These are phyloP conservation scores for Ornithorhynchus anatinus DNA, from an alignment of 2,113 vertebrate genomes.

Conservation along the genomic window DNA sequence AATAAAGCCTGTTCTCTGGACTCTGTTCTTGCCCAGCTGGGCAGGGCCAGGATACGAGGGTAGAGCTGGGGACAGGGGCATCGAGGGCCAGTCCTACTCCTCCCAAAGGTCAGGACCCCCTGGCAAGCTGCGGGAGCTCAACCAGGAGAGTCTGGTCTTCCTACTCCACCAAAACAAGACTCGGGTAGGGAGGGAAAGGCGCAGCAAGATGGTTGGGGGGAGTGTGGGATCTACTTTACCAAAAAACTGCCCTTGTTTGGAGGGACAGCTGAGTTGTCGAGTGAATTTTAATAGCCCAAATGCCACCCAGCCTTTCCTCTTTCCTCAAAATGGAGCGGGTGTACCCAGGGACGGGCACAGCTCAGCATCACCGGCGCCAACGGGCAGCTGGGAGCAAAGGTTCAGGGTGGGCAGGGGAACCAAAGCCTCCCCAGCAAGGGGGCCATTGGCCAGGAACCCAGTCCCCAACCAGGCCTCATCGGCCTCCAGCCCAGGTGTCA, in stretches of 20 bases:
- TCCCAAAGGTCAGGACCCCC: background rate
- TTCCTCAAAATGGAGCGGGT: background rate
- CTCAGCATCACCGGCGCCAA: background rate
- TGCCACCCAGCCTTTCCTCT: background rate
- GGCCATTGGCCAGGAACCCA: background rate
- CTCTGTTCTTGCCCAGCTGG: too few relatives aligned
- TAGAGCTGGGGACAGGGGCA: too few relatives aligned
- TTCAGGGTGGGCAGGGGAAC: background rate
- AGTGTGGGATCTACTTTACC: background rate
- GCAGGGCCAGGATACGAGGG: background rate
- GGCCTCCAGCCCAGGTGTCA: background rate
- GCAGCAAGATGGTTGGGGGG: background rate
- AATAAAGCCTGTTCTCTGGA: too few relatives aligned
- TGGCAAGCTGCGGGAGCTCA: background rate
- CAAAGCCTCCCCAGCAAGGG: background rate
- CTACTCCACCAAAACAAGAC: constrained; percentile 1
- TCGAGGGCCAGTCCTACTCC: too few relatives aligned
- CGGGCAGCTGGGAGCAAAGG: background rate
- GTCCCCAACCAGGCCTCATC: background rate
- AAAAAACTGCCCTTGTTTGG: background rate
- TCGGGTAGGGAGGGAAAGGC: background rate
- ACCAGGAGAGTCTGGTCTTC: background rate
- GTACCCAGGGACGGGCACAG: background rate
- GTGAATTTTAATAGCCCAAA: constrained; percentile 26
- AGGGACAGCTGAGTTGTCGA: constrained; percentile 13